Base-by-base conservation (phyloP, 2,113 vertebrate species). In the Indri indri region DNA sequence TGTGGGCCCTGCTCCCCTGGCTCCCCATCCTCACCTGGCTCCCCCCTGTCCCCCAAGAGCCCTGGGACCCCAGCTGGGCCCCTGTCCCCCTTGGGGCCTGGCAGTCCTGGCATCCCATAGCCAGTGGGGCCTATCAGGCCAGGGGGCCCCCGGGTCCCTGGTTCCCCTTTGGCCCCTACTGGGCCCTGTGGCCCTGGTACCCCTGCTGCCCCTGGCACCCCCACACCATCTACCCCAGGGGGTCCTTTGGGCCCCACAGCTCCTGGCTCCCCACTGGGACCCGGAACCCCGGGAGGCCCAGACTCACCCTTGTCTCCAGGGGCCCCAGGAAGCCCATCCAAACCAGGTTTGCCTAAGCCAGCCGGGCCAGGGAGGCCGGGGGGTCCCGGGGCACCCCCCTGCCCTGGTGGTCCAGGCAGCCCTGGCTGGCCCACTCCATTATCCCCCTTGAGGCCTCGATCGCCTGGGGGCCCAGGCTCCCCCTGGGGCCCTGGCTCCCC, bases 341-440 rank as follows among this genome's bases (percentile, higher is more conserved):
- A 96, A 85, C 99, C 99, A 3, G 99, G 99, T 98, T 99, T 99
- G 6, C 99, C 99, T 45, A 99, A 22, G 20, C 99, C 99, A 6
- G 98, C 65, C 0, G 97, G 97, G 23, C 99, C 99, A 40, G 99
- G 97, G 25, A 95, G 94, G 23, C 99, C 99, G 0, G 99, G 98
- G 25, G 97, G 97, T 16, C 99, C 99, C 0, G 99, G 99, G 32
- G 98, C 97, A 2, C 99, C 99, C 73, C 97, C 98, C 0, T 99
- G 98, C 4, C 99, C 99, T 82, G 99, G 99, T 9, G 99, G 97
- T 13, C 99, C 99, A 0, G 99, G 96, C 30, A 98, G 34, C 42
- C 99, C 99, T 20, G 99, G 99, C 81, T 99, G 99, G 9, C 99
- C 99, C 97, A 99, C 99, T 0, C 99, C 99, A 16, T 99, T 99